phyloP scores from a whole-genome alignment of 64 coral and sea anemone species.

The Astreopora myriophthalma region DNA sequence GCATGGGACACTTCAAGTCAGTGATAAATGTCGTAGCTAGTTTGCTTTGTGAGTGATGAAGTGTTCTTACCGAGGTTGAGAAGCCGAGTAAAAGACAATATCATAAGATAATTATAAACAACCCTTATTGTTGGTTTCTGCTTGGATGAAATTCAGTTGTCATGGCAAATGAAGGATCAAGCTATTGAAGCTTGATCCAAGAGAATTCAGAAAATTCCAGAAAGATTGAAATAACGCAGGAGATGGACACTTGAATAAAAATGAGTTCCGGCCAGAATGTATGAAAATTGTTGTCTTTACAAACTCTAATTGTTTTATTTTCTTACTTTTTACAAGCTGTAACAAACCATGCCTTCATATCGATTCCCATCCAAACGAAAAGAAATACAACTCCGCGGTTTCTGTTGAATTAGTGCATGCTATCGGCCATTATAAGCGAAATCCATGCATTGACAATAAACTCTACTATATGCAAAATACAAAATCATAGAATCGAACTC shows the following conservation, averaged over 20 bases:
- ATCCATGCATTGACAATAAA: no score
- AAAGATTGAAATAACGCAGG: not conserved
- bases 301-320: not conserved
- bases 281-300: not conserved
- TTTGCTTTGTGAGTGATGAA: no score
- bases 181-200: not conserved
- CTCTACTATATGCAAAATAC: not conserved
- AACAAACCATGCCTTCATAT: no score
- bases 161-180: not conserved
- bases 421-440: no score
- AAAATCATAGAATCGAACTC: no score
- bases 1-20: not conserved
- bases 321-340: not conserved
- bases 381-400: no score
- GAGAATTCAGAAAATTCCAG: not conserved
- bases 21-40: no score
- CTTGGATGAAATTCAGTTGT: not conserved
- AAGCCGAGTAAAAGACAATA: no score
- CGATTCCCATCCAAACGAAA: no score
- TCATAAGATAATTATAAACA: no score
- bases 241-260: not conserved
- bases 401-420: no score
- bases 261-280: not conserved
- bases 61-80: no score
- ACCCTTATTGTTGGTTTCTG: not conserved